A percentile compares a stretch with the other conserved stretches of the same genome.
Conservation (phyloP, 2,797 vertebrate species). For the Malacoctenus gilli region DNA sequence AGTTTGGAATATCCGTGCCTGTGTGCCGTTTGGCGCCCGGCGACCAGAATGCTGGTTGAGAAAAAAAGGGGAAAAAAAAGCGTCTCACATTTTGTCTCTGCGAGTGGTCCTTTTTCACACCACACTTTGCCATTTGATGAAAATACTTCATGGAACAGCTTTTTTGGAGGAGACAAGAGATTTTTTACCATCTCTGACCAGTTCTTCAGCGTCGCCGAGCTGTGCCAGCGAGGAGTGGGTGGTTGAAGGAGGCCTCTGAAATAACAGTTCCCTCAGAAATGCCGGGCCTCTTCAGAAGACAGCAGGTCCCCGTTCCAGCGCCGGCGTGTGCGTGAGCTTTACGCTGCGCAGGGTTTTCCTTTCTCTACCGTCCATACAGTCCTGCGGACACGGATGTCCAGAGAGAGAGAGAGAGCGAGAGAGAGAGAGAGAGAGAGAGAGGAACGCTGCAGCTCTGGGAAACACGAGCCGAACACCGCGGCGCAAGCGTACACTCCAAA, state of each 20-base stretch:
- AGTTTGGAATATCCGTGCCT: no score
- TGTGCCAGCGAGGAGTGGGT: not conserved
- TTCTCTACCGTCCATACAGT: not conserved
- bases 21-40: no score
- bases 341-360: not conserved
- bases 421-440: no score
- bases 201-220: not conserved
- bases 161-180: not conserved
- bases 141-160: not conserved
- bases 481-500: conserved; percentile 18
- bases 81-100: no score
- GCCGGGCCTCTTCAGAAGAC: not conserved
- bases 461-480: conserved; percentile 21
- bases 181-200: not conserved
- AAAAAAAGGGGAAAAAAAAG: no score
- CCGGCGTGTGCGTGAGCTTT: not conserved
- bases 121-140: not conserved
- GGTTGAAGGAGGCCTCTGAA: not conserved
- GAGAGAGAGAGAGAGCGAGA: no score
- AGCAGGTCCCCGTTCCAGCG: not conserved
- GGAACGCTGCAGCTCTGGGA: conserved; percentile 4
- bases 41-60: no score
- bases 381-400: conserved; percentile 1
- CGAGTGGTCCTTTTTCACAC: not conserved
- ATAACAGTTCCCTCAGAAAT: no score